Conservation (phyloP, 2,888 invertebrate species). For the Chloromyia formosa region DNA sequence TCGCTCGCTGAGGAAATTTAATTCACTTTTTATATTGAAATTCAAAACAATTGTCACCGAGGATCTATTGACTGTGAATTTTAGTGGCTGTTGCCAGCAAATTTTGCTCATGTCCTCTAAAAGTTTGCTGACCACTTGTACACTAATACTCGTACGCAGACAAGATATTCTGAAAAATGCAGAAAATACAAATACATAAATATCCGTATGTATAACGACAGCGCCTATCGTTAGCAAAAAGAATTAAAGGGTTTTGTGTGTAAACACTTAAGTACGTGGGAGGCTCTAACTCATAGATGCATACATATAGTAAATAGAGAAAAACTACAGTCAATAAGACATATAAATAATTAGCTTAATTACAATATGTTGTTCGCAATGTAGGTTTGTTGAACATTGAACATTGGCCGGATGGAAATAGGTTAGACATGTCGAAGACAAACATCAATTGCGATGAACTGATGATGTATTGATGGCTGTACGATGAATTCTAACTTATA, state of each 20-base stretch:
- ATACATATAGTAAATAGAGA: neutral
- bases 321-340: neutral
- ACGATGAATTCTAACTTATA: slow-evolving; percentile 42
- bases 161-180: no score
- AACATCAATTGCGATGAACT: slow-evolving; percentile 45
- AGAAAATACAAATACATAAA: no score
- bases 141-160: no score
- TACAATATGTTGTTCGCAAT: slow-evolving; percentile 1
- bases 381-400: neutral
- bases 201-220: no score
- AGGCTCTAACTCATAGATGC: no score
- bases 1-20: no score
- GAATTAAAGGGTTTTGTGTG: slow-evolving; percentile 16
- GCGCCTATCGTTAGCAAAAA: no score
- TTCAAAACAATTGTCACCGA: no score
- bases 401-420: slow-evolving; percentile 34
- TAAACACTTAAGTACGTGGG: slow-evolving; percentile 11
- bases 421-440: slow-evolving; percentile 49
- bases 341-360: slow-evolving; percentile 5
- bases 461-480: slow-evolving; percentile 46
- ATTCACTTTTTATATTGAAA: no score
- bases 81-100: neutral
- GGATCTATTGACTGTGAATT: no score
- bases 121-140: slow-evolving; percentile 12
- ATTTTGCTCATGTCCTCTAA: slow-evolving; percentile 7